Conservation (phyloP, 2,888 invertebrate species). For the Smittia sp. region DNA sequence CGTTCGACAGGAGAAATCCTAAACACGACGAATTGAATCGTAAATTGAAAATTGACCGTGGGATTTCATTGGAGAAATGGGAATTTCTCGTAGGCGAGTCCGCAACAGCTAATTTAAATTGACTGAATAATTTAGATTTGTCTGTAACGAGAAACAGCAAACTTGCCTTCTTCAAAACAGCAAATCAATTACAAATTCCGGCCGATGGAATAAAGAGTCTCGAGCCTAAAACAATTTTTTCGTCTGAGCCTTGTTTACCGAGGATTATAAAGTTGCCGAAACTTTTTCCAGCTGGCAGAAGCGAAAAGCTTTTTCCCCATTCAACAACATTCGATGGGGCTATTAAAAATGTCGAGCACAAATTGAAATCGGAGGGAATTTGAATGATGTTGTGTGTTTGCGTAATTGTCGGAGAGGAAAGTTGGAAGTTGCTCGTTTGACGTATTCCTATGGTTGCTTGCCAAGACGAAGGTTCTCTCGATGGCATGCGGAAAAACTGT, state of each 20-base stretch:
- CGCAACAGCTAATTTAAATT: neutral
- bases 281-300: neutral
- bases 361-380: neutral
- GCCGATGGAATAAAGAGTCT: neutral
- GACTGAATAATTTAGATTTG: neutral
- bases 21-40: neutral
- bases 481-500: too few relatives aligned
- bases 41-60: neutral
- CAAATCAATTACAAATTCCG: slow-evolving; percentile 1
- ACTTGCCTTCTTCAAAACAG: neutral
- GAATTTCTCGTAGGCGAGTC: too few relatives aligned
- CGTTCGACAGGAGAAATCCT: neutral
- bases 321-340: neutral
- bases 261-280: slow-evolving; percentile 5
- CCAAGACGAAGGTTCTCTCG: too few relatives aligned
- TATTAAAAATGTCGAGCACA: neutral
- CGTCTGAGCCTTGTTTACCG: slow-evolving; percentile 6
- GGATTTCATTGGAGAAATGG: too few relatives aligned
- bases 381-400: neutral
- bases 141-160: neutral
- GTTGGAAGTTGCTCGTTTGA: neutral
- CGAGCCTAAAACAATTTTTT: neutral
- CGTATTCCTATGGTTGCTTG: neutral
- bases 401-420: neutral
- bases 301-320: neutral